phyloP scores from a whole-genome alignment of 2,797 vertebrate species.

The Chelmon rostratus region DNA sequence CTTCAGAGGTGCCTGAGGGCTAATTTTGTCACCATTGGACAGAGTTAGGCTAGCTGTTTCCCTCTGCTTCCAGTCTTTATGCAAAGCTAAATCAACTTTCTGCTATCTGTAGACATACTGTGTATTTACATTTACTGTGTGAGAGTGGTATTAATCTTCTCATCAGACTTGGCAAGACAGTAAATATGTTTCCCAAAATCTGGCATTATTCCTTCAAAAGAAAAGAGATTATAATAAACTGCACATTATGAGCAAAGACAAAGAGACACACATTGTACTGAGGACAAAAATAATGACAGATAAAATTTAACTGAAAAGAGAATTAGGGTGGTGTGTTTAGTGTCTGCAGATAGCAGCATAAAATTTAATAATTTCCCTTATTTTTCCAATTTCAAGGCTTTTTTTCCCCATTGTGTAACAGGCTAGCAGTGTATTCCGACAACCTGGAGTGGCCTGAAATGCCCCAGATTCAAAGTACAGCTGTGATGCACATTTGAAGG shows the following conservation, averaged over 20 bases:
- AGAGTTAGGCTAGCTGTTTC: background rate
- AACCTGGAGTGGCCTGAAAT: background rate
- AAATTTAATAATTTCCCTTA: background rate
- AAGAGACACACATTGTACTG: background rate
- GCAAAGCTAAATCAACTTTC: background rate
- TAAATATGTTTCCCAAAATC: background rate
- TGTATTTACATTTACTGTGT: background rate
- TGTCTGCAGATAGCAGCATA: background rate
- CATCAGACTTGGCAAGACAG: no score
- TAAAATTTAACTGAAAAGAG: background rate
- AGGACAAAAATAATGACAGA: background rate
- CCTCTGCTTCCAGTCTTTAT: no score
- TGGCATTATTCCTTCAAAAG: background rate
- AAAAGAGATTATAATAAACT: no score
- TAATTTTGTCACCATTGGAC: background rate
- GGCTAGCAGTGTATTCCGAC: background rate
- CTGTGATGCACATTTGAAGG: conserved; percentile 4
- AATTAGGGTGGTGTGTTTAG: no score
- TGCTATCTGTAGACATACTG: background rate
- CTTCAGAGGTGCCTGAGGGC: background rate
- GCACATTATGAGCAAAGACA: no score
- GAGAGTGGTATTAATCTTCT: background rate
- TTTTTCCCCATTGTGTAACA: background rate
- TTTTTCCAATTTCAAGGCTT: background rate
- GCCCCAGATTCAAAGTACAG: conserved; percentile 8